Percentiles rank a stretch among this genome's conserved stretches.
phyloP scores from a whole-genome alignment of 2,888 invertebrate genomes.

The Dasypolia templi region DNA sequence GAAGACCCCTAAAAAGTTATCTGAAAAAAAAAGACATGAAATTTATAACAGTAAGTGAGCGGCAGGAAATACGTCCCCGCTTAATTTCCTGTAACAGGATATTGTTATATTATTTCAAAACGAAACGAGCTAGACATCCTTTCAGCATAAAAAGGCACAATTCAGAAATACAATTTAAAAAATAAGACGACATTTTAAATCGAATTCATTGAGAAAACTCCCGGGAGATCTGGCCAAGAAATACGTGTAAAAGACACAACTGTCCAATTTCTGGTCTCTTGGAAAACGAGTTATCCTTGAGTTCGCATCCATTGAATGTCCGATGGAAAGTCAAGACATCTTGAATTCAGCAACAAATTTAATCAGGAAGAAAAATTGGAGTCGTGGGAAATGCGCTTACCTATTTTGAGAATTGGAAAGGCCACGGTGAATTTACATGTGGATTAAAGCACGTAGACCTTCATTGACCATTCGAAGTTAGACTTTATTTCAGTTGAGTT shows the following conservation, averaged over 20 bases:
- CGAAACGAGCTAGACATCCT: constrained; percentile 31
- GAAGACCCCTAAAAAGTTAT: neutral
- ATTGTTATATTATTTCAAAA: constrained; percentile 58
- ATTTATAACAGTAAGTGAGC: constrained; percentile 42
- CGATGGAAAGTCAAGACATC: constrained; percentile 54
- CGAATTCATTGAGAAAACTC: constrained; percentile 57
- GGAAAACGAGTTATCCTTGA: constrained; percentile 55
- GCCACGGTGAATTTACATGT: constrained; percentile 55
- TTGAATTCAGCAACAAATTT: constrained; percentile 52
- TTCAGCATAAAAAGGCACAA: constrained; percentile 33
- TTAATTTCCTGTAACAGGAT: constrained; percentile 58
- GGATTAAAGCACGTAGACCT: constrained; percentile 47
- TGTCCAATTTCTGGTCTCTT: constrained; percentile 57
- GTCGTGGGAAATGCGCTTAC: constrained; percentile 53
- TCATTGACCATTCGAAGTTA: constrained; percentile 50
- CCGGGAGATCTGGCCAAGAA: constrained; percentile 38
- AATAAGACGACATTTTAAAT: constrained; percentile 46
- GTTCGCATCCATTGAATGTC: constrained; percentile 60
- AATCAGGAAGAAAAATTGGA: constrained; percentile 61
- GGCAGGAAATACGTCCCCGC: constrained; percentile 51
- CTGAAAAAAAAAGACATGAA: constrained; percentile 33
- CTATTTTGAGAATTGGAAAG: constrained; percentile 38
- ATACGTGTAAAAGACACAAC: constrained; percentile 50
- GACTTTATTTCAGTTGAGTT: constrained; percentile 33
- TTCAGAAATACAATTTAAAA: constrained; percentile 45